Percentiles rank a stretch among this genome's conserved stretches.
These are phyloP conservation scores for Sus cebifrons DNA, from an alignment of 2,797 vertebrate species.

Conservation along the genomic window DNA sequence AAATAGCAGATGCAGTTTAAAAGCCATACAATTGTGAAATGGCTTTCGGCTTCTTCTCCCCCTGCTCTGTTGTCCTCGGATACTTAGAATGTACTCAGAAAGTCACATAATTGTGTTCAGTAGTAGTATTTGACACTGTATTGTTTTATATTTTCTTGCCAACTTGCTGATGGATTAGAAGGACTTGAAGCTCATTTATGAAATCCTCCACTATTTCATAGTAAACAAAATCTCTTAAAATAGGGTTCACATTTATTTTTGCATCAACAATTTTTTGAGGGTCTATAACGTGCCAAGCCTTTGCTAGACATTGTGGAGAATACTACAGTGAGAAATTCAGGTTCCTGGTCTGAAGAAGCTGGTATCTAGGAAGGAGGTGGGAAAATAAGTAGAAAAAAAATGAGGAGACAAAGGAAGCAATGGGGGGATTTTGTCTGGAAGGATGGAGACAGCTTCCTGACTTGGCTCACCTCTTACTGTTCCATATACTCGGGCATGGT, in stretches of 20 bases:
- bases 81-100: background rate
- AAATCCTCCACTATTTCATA: constrained; percentile 56
- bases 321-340: background rate
- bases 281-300: background rate
- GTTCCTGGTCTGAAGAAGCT: background rate
- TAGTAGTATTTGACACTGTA: background rate
- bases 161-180: constrained; percentile 32
- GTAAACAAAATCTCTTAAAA: constrained; percentile 43
- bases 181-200: constrained; percentile 31
- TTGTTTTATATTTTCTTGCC: constrained; percentile 58
- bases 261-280: background rate
- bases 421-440: background rate
- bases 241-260: constrained; percentile 24
- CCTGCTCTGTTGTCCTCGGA: background rate
- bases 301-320: background rate
- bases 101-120: background rate
- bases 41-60: background rate
- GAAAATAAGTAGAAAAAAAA: background rate
- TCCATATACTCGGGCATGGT: accelerated
- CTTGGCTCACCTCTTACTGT: background rate
- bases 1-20: constrained; percentile 56
- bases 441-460: background rate
- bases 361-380: background rate
- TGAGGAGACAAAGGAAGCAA: background rate
- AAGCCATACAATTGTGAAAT: background rate